Evolutionary conservation across 2,888 invertebrate genomes (phyloP).

Genomic region (Crematogaster levior): DNA sequence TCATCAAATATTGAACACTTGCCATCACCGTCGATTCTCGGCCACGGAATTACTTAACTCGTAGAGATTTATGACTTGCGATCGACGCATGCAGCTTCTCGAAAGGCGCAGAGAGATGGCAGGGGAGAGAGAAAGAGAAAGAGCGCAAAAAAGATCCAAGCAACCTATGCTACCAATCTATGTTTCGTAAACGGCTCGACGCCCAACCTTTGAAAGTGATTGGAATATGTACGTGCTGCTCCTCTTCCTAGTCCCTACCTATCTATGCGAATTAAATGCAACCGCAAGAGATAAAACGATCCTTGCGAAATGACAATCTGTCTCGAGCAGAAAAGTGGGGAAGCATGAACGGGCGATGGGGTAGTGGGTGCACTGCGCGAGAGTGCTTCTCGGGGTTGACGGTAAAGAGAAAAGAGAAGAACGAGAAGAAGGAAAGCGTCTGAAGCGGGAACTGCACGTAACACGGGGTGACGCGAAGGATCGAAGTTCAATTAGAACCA

Average conservation of each 20-base stretch:
- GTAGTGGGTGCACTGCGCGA: conserved; percentile 27
- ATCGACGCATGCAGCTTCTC: conserved; percentile 59
- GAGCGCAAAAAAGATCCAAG: conserved; percentile 49
- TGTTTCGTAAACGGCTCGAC: conserved; percentile 76
- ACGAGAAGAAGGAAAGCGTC: not conserved
- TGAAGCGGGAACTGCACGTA: conserved; percentile 63
- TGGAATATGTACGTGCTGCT: conserved; percentile 76
- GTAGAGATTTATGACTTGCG: conserved; percentile 67
- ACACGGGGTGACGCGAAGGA: conserved; percentile 64
- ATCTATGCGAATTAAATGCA: conserved; percentile 76
- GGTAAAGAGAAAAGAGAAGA: conserved; percentile 12
- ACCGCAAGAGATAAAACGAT: conserved; percentile 73
- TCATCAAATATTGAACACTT: conserved; percentile 61
- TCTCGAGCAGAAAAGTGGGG: conserved; percentile 53
- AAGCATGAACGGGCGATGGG: conserved; percentile 14
- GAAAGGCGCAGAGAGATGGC: not conserved
- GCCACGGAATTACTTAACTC: conserved; percentile 70
- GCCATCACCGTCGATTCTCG: conserved; percentile 61
- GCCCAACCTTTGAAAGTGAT: conserved; percentile 77
- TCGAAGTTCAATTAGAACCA: conserved; percentile 69
- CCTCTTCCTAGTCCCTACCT: conserved; percentile 75
- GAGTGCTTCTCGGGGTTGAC: conserved; percentile 17
- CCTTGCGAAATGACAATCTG: conserved; percentile 74
- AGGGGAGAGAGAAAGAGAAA: not conserved
- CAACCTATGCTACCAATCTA: conserved; percentile 68